Evolutionary conservation across 53 echinoderm and acorn worm genomes (phyloP).

Genomic region (Paracentrotus lividus): DNA sequence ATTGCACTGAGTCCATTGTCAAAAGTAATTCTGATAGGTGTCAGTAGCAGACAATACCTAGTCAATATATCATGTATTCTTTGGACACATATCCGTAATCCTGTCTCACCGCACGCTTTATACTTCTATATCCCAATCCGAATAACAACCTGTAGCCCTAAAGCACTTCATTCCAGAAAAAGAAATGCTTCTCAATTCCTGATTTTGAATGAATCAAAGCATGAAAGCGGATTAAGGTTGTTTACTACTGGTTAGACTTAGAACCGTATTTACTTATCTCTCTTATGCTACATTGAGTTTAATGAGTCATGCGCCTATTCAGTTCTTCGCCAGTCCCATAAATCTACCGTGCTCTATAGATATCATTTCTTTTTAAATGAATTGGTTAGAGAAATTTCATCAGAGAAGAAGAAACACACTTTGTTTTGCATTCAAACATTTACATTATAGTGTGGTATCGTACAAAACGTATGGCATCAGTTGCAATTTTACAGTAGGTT

Average conservation of each 20-base stretch:
- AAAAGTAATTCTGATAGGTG: not conserved
- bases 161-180: conserved; percentile 16
- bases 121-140: not conserved
- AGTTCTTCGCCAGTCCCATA: not conserved
- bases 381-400: not conserved
- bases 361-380: not conserved
- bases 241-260: conserved; percentile 40
- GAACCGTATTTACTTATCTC: conserved; percentile 28
- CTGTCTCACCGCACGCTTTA: not conserved
- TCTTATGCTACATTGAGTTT: conserved; percentile 44
- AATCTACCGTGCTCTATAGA: not conserved
- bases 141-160: conserved; percentile 39
- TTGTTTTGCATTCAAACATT: not conserved
- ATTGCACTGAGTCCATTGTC: not conserved
- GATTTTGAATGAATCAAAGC: conserved; percentile 25
- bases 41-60: not conserved
- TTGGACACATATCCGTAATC: not conserved
- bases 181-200: not conserved
- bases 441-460: not conserved
- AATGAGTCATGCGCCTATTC: conserved; percentile 47
- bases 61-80: not conserved
- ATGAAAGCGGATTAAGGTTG: conserved; percentile 40
- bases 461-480: not conserved
- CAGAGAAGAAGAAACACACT: not conserved
- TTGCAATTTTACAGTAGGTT: not conserved